Base-by-base conservation (phyloP, 2,888 invertebrate genomes). In the Ochlodes sylvanus region DNA sequence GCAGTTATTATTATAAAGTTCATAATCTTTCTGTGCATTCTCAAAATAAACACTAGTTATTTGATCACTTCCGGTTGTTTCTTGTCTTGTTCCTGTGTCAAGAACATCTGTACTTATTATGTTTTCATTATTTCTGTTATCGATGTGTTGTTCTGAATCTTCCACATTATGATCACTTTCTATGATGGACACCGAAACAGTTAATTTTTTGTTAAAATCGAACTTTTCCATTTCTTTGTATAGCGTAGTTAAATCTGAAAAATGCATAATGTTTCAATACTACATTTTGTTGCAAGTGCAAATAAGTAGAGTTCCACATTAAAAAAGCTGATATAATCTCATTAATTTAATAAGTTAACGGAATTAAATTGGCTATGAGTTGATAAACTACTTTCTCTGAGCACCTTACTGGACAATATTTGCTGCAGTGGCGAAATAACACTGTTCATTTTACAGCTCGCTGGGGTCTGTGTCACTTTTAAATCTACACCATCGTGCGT, bases 31-130 rank as follows among this genome's bases (percentile, higher is more conserved):
- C 15, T 17, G 15, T 15, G 44, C 21, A 52, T 21, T 52, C 6
- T 52, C 21, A 52, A 52, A 52, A 21, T 12, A 52, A 5, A 52
- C 7, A 52, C 52, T 52, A 52, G 19, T 52, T 52, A 52, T 52
- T 52, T 21, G 21, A 19, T 19, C 21, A 21, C 10, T 52, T 2
- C 14, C 21, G 14, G 3, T 10, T 38, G 2, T 9, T 12, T 38
- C 38, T 9, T 38, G 38, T 12, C 38, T 38, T 38, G 38, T 38
- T 9, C 14, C n/a, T 14, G 6, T 21, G 19, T 21, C 12, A 10
- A 52, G 10, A 19, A 0, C 10, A 3, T 19, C 10, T 5, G 50
- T 9, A 1, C 9, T 47, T 47, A 2, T 47, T 9, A 0, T 47
- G 0, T 15, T 6, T 47, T 9, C 44, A 7, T 15, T 47, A 15